Base-by-base conservation (phyloP, 2,888 invertebrate genomes). In the Brachylomia viminalis region DNA sequence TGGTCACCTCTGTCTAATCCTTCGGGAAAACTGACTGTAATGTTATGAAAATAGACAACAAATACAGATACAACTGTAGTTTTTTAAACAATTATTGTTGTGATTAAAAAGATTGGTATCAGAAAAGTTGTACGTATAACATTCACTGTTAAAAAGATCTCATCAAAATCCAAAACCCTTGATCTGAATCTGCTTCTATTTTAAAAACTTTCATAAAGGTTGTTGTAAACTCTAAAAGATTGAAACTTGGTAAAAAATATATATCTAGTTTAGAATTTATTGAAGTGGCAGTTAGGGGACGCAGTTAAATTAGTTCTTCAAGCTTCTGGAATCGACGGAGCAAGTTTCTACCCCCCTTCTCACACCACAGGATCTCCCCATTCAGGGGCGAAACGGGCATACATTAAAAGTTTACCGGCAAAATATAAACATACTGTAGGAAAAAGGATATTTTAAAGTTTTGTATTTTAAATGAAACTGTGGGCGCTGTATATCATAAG, bases 251-350 rank as follows among this genome's bases (percentile, higher is more conserved):
- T 84, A 88, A 88, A 88, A 88, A 85, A 65, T 86, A 86, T 82
- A 86, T 84, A 90, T 90, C 90, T 91, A 92, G 92, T 92, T 94
- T 92, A 92, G 91, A 94, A 94, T 95, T 95, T 95, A 95, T 94
- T 94, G 93, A 92, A 95, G 94, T 95, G 93, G 94, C 93, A 93
- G 95, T 94, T 93, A 93, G 94, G 92, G 92, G 93, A 94, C 93
- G 94, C 92, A 94, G 95, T 95, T 96, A 95, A 96, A 96, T 96
- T 95, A 95, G 95, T 95, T 96, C 93, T 95, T 94, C 93, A 92
- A 93, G 95, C 94, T 94, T 95, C 94, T 94, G 92, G 91, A 93
- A 93, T 94, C 94, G 95, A 94, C 93, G 92, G 95, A 93, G 93
- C 92, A 94, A 96, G 94, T 95, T 95, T 92, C 84, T 56, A 79